phyloP scores from a whole-genome alignment of 2,797 vertebrate species.

The Xenopus petersii region DNA sequence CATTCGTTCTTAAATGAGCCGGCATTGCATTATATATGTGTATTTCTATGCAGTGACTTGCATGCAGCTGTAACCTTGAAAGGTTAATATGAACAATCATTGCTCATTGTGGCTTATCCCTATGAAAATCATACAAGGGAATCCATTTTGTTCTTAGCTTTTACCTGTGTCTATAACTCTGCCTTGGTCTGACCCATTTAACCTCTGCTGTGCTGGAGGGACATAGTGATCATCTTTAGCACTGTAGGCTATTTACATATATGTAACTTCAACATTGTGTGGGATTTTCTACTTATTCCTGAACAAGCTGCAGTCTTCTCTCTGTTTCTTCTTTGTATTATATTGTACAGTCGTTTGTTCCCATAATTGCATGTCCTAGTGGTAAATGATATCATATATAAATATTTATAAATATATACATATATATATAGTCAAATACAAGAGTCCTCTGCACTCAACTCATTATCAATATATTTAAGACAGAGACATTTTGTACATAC shows the following conservation, averaged over 20 bases:
- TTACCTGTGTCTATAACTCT: conserved; percentile 11
- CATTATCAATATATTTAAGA: too few species aligned
- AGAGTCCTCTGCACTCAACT: too few species aligned
- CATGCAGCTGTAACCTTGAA: conserved; percentile 17
- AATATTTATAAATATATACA: conserved; percentile 75
- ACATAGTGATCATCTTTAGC: conserved; percentile 14
- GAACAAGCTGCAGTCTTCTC: conserved; percentile 25
- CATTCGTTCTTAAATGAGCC: conserved; percentile 8
- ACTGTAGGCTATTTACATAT: conserved; percentile 1
- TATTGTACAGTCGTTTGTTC: conserved; percentile 79
- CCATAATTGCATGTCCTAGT: conserved; percentile 79
- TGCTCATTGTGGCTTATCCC: conserved; percentile 18
- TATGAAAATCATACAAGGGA: conserved; percentile 24
- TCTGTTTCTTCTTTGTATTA: conserved; percentile 71
- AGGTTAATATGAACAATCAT: conserved; percentile 11
- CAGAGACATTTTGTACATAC: too few species aligned
- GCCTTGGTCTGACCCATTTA: conserved; percentile 14
- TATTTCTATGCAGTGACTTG: conserved; percentile 24
- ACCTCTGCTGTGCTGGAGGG: conserved; percentile 46
- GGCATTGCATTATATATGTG: conserved; percentile 21
- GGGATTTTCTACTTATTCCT: conserved; percentile 34
- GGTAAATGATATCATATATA: conserved; percentile 73
- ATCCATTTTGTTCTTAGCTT: conserved; percentile 1
- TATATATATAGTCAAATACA: too few species aligned
- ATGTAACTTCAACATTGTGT: background rate